These are phyloP conservation scores for Grammomys dolichurus DNA, from an alignment of 2,113 vertebrate species.

Conservation along the genomic window DNA sequence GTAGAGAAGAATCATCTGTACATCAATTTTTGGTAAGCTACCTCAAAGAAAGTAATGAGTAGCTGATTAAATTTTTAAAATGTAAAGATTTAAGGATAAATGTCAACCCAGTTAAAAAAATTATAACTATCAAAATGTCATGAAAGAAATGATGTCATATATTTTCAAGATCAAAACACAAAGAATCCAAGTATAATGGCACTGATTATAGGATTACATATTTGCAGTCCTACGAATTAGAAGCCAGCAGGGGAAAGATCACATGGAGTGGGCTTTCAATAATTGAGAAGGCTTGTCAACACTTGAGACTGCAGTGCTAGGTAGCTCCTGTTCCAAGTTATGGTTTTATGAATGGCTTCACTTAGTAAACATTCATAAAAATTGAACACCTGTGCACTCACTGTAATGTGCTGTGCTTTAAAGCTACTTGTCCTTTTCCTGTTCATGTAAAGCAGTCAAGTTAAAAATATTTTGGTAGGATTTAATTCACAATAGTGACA, in stretches of 20 bases:
- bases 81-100: not conserved
- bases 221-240: not conserved
- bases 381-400: not conserved
- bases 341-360: not conserved
- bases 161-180: not conserved
- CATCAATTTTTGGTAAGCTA: not conserved
- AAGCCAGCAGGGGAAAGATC: no score
- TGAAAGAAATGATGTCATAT: not conserved
- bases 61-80: not conserved
- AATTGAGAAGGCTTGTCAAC: not conserved
- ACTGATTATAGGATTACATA: not conserved
- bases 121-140: not conserved
- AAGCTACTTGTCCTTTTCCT: not conserved
- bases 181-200: not conserved
- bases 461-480: not conserved
- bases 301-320: not conserved
- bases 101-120: not conserved
- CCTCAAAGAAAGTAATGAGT: not conserved
- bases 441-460: not conserved
- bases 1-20: not conserved
- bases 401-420: not conserved
- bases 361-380: not conserved
- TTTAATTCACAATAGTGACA: not conserved
- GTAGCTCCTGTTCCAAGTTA: not conserved
- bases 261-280: not conserved